Percentiles rank a stretch among this genome's conserved stretches.
These are phyloP conservation scores for Nomada fucata DNA, from an alignment of 2,888 invertebrate genomes.

Conservation along the genomic window DNA sequence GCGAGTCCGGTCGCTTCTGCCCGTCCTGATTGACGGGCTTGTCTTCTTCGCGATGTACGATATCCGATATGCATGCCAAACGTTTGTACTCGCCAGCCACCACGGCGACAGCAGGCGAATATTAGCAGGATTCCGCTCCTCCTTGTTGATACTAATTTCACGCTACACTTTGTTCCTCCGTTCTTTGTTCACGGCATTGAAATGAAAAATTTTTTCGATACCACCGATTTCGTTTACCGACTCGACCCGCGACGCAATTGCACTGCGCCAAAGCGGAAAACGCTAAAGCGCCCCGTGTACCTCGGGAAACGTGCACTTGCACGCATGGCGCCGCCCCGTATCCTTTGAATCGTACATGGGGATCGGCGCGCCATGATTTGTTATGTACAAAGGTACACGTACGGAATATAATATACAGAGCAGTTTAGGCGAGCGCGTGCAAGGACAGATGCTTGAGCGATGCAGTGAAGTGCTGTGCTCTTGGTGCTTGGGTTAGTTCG, in stretches of 20 bases:
- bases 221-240: too few relatives aligned
- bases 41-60: too few relatives aligned
- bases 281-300: neutral
- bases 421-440: constrained; percentile 81
- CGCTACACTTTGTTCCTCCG: too few relatives aligned
- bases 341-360: constrained; percentile 46
- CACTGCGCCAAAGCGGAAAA: too few relatives aligned
- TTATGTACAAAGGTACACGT: constrained; percentile 69
- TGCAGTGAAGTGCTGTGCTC: constrained; percentile 83
- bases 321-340: constrained; percentile 34
- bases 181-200: too few relatives aligned
- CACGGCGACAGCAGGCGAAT: too few relatives aligned
- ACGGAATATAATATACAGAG: constrained; percentile 70
- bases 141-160: too few relatives aligned
- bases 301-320: neutral
- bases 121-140: too few relatives aligned
- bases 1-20: neutral
- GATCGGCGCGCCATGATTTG: constrained; percentile 55
- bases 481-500: constrained; percentile 76
- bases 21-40: neutral
- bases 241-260: too few relatives aligned
- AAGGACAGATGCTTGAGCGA: constrained; percentile 82
- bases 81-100: too few relatives aligned
- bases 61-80: too few relatives aligned
- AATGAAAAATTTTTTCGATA: too few relatives aligned